Conservation (phyloP, 2,888 invertebrate species). For the Lycophotia porphyrea region DNA sequence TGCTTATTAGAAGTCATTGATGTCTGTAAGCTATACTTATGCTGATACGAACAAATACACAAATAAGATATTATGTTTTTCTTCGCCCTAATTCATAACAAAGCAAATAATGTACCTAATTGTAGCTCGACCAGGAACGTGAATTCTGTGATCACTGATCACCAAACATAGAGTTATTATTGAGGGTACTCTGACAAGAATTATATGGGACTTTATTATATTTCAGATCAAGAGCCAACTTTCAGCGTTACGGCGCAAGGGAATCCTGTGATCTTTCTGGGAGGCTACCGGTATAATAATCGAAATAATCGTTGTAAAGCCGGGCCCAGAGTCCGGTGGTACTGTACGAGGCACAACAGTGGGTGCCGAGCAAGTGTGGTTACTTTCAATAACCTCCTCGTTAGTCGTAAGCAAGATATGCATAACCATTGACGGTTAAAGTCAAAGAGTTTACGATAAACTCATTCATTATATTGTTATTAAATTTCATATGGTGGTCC, state of each 20-base stretch:
- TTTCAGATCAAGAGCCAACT: conserved; percentile 37
- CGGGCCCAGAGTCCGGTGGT: conserved; percentile 42
- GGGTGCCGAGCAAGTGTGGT: conserved; percentile 40
- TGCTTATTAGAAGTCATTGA: too few relatives aligned
- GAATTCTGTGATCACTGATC: background rate
- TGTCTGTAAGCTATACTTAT: too few relatives aligned
- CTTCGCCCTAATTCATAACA: background rate
- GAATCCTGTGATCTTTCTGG: conserved; percentile 45
- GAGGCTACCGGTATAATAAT: conserved; percentile 47
- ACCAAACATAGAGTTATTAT: background rate
- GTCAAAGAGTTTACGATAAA: background rate
- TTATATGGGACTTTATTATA: background rate
- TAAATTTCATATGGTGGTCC: background rate
- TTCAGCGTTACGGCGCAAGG: conserved; percentile 28
- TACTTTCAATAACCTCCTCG: conserved; percentile 25
- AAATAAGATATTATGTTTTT: background rate
- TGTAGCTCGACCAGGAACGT: background rate
- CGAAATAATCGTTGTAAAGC: conserved; percentile 6
- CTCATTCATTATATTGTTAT: background rate
- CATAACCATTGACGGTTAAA: conserved; percentile 31
- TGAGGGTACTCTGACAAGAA: background rate
- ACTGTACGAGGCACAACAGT: conserved; percentile 21
- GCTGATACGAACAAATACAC: too few relatives aligned
- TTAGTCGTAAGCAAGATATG: background rate
- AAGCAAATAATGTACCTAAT: background rate